phyloP scores from a whole-genome alignment of 2,113 vertebrate genomes.

The Plestiodon gilberti region DNA sequence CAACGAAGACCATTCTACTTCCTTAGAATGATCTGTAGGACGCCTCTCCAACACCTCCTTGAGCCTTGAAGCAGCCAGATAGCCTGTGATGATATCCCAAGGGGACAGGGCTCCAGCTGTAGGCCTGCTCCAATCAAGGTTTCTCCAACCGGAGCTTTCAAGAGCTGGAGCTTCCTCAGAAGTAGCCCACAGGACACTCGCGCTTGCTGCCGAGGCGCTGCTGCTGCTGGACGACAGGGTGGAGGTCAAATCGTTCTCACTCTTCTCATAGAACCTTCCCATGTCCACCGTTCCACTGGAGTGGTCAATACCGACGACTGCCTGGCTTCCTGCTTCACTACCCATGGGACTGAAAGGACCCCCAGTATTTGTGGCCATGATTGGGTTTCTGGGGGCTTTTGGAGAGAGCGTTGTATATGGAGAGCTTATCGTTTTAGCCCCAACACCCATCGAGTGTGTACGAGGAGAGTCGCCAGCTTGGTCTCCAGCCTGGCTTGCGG shows the following conservation, averaged over 20 bases:
- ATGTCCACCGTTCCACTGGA: neutral
- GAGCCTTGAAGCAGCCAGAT: neutral
- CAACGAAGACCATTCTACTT: neutral
- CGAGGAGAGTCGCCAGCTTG: neutral
- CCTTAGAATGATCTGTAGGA: neutral
- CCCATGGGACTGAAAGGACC: neutral
- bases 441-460: neutral
- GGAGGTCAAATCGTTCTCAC: neutral
- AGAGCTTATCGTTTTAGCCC: neutral
- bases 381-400: neutral
- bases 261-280: neutral
- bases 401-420: neutral
- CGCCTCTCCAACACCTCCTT: neutral
- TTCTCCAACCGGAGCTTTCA: neutral
- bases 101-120: neutral
- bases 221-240: neutral
- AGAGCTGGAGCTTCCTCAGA: neutral
- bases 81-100: neutral
- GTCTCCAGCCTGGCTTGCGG: neutral
- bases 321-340: neutral
- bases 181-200: neutral
- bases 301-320: neutral
- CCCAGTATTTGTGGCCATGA: neutral
- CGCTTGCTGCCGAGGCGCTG: neutral
- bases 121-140: neutral